Conservation (phyloP, 1,140 invertebrate species). For the Calephelis virginiensis region DNA sequence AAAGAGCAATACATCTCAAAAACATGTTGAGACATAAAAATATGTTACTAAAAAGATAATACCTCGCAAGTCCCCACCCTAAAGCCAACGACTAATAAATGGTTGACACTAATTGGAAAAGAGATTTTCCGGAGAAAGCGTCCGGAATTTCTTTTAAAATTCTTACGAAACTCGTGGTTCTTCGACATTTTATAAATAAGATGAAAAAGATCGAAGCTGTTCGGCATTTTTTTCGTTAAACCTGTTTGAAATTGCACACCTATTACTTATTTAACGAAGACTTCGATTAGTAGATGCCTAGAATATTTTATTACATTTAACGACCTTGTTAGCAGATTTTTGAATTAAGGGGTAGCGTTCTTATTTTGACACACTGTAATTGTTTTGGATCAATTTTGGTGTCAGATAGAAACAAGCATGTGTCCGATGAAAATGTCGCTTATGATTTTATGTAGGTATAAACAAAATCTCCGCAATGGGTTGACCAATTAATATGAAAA, state of each 20-base stretch:
- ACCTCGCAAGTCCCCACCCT: constrained; percentile 10
- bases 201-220: constrained; percentile 32
- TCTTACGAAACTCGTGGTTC: constrained; percentile 39
- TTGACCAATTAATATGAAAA: too few relatives aligned
- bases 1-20: too few relatives aligned
- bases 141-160: constrained; percentile 47
- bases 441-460: too few relatives aligned
- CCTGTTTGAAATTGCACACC: constrained; percentile 10
- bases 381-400: too few relatives aligned
- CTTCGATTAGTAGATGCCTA: not conserved
- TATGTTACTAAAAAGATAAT: constrained; percentile 5
- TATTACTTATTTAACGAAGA: constrained; percentile 6
- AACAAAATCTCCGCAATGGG: too few relatives aligned
- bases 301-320: not conserved
- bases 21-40: not conserved
- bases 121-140: constrained; percentile 33
- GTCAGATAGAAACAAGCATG: too few relatives aligned
- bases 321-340: too few relatives aligned
- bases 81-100: constrained; percentile 50
- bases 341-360: too few relatives aligned
- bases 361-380: too few relatives aligned
- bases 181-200: constrained; percentile 38
- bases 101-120: constrained; percentile 58
- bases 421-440: too few relatives aligned
- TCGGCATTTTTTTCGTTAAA: constrained; percentile 15